Conservation (phyloP, 2,113 vertebrate species). For the Vanacampus margaritifer region DNA sequence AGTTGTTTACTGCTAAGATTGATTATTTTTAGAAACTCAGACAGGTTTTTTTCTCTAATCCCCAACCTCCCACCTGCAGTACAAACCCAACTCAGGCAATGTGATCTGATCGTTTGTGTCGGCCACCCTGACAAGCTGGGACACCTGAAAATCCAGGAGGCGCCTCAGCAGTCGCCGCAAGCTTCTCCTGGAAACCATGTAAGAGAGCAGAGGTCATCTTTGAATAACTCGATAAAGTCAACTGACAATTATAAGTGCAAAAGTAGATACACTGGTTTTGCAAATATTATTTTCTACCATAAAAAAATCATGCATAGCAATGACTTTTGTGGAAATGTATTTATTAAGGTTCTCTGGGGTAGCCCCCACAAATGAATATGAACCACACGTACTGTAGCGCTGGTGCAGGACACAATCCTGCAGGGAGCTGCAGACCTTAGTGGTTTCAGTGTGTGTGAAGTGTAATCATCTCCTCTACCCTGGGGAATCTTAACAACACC, state of each 20-base stretch:
- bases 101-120: constrained; percentile 82
- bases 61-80: constrained; percentile 66
- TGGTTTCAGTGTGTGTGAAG: constrained; percentile 79
- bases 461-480: constrained; percentile 80
- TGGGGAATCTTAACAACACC: constrained; percentile 68
- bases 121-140: constrained; percentile 63
- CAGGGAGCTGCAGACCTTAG: constrained; percentile 61
- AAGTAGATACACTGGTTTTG: neutral
- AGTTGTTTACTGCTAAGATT: neutral
- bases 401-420: constrained; percentile 26
- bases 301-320: constrained; percentile 13
- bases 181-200: constrained; percentile 19
- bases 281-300: neutral
- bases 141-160: constrained; percentile 52
- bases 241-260: neutral
- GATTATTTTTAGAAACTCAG: neutral
- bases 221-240: neutral
- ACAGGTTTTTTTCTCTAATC: constrained; percentile 4
- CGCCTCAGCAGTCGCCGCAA: constrained; percentile 7
- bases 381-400: constrained; percentile 8
- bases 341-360: neutral
- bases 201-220: constrained; percentile 37
- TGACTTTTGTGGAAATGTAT: constrained; percentile 24
- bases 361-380: neutral
- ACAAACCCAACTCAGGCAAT: constrained; percentile 77